These are phyloP conservation scores for Anoplopoma fimbria DNA, from an alignment of 2,113 vertebrate species.

Conservation along the genomic window DNA sequence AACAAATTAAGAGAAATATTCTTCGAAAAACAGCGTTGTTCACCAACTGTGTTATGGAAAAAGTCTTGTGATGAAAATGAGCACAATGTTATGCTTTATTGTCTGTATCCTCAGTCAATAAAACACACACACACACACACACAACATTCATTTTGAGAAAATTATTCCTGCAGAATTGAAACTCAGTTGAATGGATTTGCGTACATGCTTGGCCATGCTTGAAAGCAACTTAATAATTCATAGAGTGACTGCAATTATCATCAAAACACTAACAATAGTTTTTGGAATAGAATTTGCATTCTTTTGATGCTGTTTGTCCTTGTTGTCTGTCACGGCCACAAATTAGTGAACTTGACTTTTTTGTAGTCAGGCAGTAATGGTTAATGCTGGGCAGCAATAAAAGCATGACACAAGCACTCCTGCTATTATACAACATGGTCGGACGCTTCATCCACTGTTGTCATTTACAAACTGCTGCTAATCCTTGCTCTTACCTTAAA, in stretches of 20 bases:
- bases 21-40: slow-evolving; percentile 4
- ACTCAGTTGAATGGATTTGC: slow-evolving; percentile 25
- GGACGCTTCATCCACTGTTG: neutral
- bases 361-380: slow-evolving; percentile 9
- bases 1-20: slow-evolving; percentile 30
- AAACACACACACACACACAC: neutral
- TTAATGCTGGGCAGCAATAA: slow-evolving; percentile 10
- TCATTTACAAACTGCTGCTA: neutral
- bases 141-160: slow-evolving; percentile 49
- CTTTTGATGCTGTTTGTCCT: slow-evolving; percentile 47
- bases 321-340: slow-evolving; percentile 27
- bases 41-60: slow-evolving; percentile 29
- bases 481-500: neutral
- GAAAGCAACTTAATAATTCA: slow-evolving; percentile 46
- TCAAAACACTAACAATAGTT: slow-evolving; percentile 35
- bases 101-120: slow-evolving; percentile 47
- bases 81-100: slow-evolving; percentile 32
- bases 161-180: slow-evolving; percentile 48
- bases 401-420: slow-evolving; percentile 7
- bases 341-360: slow-evolving; percentile 42
- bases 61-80: slow-evolving; percentile 15
- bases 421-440: slow-evolving; percentile 1
- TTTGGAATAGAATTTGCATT: slow-evolving; percentile 34
- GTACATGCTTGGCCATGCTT: slow-evolving; percentile 31
- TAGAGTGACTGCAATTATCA: slow-evolving; percentile 39